Percentiles rank a stretch among this genome's conserved stretches.
These are phyloP conservation scores for Callionymus lyra DNA, from an alignment of 2,113 vertebrate genomes.

Conservation along the genomic window DNA sequence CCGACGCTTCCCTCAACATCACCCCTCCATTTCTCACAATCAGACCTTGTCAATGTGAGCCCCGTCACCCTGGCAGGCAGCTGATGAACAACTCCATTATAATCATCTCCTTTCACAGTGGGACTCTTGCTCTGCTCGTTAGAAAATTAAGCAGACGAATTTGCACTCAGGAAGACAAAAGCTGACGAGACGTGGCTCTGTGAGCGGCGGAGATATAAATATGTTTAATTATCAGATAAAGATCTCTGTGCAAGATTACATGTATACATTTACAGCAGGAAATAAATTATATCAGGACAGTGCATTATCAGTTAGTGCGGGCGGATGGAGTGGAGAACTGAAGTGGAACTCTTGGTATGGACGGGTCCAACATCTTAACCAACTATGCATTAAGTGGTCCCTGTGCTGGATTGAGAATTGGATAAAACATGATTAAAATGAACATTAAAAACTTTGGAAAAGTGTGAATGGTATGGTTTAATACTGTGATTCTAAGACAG, in stretches of 20 bases:
- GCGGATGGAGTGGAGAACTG: slow-evolving; percentile 12
- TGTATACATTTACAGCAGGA: slow-evolving; percentile 34
- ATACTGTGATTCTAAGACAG: too few species aligned
- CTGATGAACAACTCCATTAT: slow-evolving; percentile 52
- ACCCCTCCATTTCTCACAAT: too few species aligned
- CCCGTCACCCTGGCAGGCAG: slow-evolving; percentile 39
- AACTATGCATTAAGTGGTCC: too few species aligned
- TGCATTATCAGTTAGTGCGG: slow-evolving; percentile 29
- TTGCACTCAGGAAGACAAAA: slow-evolving; percentile 27
- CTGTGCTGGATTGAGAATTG: too few species aligned
- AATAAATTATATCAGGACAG: slow-evolving; percentile 55
- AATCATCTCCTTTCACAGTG: slow-evolving; percentile 43
- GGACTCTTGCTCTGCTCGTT: slow-evolving; percentile 8
- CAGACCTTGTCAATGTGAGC: slow-evolving; percentile 15
- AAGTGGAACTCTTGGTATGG: slow-evolving; percentile 6
- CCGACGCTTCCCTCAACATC: too few species aligned
- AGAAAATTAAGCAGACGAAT: slow-evolving; percentile 42
- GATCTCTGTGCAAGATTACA: slow-evolving; percentile 36
- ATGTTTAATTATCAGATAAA: slow-evolving; percentile 49
- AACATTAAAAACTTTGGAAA: slow-evolving; percentile 17
- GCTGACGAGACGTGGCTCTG: slow-evolving; percentile 9
- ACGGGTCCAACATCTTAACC: neutral
- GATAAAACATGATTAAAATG: neutral
- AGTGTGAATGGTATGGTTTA: neutral
- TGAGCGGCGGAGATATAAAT: slow-evolving; percentile 26